Evolutionary conservation across 2,888 invertebrate species (phyloP).

Genomic region (Conus canariensis): DNA sequence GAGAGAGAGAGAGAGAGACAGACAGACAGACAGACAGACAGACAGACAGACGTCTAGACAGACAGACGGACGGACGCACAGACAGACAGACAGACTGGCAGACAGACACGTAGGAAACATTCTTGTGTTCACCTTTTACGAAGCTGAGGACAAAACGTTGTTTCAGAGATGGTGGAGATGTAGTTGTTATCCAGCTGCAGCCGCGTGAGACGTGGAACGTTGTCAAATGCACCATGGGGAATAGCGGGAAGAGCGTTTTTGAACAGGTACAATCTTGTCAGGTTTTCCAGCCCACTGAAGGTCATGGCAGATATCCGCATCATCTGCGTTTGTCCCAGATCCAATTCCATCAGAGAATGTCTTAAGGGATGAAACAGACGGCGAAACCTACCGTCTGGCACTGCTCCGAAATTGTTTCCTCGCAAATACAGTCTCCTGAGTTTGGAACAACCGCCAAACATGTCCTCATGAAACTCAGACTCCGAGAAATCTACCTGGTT

Average conservation of each 20-base stretch:
- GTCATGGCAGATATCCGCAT: background rate
- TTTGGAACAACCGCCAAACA: background rate
- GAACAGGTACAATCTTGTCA: background rate
- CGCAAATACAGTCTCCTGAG: background rate
- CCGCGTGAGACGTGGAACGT: background rate
- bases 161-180: background rate
- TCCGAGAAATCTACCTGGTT: constrained; percentile 19
- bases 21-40: no score
- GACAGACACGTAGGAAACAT: background rate
- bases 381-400: background rate
- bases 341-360: background rate
- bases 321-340: background rate
- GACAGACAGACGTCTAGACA: no score
- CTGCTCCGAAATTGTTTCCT: background rate
- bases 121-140: background rate
- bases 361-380: background rate
- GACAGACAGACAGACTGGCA: no score
- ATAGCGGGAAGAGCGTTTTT: background rate
- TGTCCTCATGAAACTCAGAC: background rate
- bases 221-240: background rate
- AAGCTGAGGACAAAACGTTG: background rate
- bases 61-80: no score
- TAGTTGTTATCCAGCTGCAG: background rate
- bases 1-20: no score
- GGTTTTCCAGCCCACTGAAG: background rate